These are phyloP conservation scores for Adelphocoris suturalis DNA, from an alignment of 2,888 invertebrate species.

Conservation along the genomic window DNA sequence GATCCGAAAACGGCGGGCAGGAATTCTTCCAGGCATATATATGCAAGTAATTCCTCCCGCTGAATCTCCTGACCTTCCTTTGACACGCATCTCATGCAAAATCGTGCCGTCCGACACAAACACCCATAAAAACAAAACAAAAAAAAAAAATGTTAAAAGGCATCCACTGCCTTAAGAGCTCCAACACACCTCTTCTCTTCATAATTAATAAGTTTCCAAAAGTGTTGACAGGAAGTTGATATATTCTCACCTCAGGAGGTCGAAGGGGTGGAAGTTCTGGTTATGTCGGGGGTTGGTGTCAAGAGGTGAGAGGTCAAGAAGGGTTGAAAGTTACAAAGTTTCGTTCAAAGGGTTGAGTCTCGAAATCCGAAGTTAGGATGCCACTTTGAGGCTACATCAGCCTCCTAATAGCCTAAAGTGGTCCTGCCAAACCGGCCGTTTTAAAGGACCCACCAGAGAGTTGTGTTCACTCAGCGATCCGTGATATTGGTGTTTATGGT, in stretches of 20 bases:
- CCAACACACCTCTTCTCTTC: too few species aligned
- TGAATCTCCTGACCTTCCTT: too few species aligned
- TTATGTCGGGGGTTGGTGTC: background rate
- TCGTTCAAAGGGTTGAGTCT: background rate
- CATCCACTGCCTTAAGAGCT: too few species aligned
- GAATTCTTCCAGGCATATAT: too few species aligned
- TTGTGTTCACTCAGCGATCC: constrained; percentile 20
- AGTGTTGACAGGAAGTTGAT: background rate
- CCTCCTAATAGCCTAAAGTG: constrained; percentile 21
- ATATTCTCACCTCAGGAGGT: background rate
- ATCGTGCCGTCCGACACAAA: too few species aligned
- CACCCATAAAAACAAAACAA: too few species aligned
- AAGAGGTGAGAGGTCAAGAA: background rate
- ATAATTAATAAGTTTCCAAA: background rate
- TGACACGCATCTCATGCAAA: too few species aligned
- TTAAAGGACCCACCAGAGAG: background rate
- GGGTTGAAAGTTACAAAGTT: background rate
- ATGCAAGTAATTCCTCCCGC: too few species aligned
- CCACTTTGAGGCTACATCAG: background rate
- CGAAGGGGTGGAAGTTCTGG: background rate
- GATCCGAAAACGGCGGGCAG: too few species aligned
- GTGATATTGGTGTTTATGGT: constrained; percentile 22
- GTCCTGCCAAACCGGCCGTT: background rate
- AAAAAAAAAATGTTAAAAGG: too few species aligned
- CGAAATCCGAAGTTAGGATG: background rate